phyloP scores from a whole-genome alignment of 2,888 invertebrate species.

The Pristionchus fissidentatus region DNA sequence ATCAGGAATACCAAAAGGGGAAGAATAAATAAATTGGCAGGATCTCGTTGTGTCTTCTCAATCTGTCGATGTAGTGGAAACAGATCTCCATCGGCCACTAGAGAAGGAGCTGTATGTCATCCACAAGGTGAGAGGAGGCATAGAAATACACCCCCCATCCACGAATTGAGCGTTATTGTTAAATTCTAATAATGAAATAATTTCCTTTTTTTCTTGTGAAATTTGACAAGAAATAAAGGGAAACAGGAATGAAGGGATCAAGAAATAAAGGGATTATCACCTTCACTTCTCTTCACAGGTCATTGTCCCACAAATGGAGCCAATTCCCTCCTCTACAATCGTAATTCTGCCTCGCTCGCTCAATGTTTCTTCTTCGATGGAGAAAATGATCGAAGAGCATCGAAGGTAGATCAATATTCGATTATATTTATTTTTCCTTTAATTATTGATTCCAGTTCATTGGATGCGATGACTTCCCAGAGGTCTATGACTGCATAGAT shows the following conservation, averaged over 20 bases:
- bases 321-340: constrained; percentile 63
- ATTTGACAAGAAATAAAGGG: too few relatives aligned
- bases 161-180: not conserved
- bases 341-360: constrained; percentile 63
- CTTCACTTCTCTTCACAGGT: constrained; percentile 50
- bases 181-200: not conserved
- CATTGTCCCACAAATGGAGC: constrained; percentile 69
- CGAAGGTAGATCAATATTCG: constrained; percentile 47
- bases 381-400: constrained; percentile 55
- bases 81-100: constrained; percentile 59
- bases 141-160: not conserved
- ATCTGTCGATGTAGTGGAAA: constrained; percentile 57
- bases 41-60: constrained; percentile 49
- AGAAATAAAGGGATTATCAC: not conserved
- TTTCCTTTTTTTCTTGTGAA: not conserved
- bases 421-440: not conserved
- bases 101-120: constrained; percentile 71
- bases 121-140: constrained; percentile 56
- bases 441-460: constrained; percentile 54
- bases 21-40: too few relatives aligned
- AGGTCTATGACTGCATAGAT: constrained; percentile 69
- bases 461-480: constrained; percentile 71
- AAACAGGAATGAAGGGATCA: not conserved
- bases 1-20: too few relatives aligned
- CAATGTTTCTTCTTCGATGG: constrained; percentile 68